Base-by-base conservation (phyloP, 2,113 vertebrate species). In the Romanogobio albipinnatus region DNA sequence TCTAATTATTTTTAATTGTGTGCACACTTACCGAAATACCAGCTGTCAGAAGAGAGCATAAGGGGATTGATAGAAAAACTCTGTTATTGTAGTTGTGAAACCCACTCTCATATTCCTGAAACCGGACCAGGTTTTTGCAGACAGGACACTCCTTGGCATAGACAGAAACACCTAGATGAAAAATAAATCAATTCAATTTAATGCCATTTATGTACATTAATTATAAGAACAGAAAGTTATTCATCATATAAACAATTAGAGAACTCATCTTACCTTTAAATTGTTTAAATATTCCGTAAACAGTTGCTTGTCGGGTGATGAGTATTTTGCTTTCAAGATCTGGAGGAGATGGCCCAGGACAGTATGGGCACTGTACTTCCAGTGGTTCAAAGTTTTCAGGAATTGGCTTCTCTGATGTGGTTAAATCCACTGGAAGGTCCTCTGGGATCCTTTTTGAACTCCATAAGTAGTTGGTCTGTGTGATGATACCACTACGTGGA, bases 381-480 rank as follows among this genome's bases (percentile, higher is more conserved):
- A 1, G 1, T 19, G 82, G 71, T 39, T 76, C 43, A 64, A 76
- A 76, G 0, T 9, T 10, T 1, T 62, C 9, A 8, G 70, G 43
- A 62, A 84, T 62, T 17, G 14, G 33, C 24, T 19, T 84, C 17
- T 56, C 24, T 22, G 4, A 10, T 9, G 9, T 76, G 8, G 53
- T 47, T 75, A 66, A 33, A 11, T 47, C 56, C 11, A 45, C 2
- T 49, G 71, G 73, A 19, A 76, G 43, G 4, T 76, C 58, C 26
- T 82, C 80, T 19, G 80, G 64, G 11, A 82, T 70, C 26, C 62
- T 68, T 13, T 68, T 82, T 39, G 78, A 81, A 66, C 13, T 66
- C 43, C 78, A 66, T 3, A 81, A 66, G 59, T 66, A 68, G 45
- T 49, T 64, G 3, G 78, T 68, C 79, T 15, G n/a, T 11, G 62